Base-by-base conservation (phyloP, 2,888 invertebrate genomes). In the Agriopis leucophaearia region DNA sequence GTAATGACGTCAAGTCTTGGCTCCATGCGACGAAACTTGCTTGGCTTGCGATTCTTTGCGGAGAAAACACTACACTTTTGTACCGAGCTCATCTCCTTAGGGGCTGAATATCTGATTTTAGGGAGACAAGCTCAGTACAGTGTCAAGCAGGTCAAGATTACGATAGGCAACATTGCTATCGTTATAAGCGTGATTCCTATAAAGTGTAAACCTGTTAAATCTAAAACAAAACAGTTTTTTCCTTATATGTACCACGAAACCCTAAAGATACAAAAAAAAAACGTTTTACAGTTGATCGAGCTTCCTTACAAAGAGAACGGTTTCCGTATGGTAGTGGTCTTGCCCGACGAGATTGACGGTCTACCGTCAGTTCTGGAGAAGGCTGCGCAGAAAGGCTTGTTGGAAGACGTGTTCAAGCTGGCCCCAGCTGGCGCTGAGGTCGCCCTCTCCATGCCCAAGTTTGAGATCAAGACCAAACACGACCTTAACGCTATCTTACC, bases 321-420 rank as follows among this genome's bases (percentile, higher is more conserved):
- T 5, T 88, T 88, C 81, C 88, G 88, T 12, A 88, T 88, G 87
- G 78, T 88, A 7, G 69, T 88, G 0, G 79, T 87, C 3, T 78
- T 88, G 8, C 88, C 89, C 0, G 70, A 87, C 52, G 78, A 84
- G 54, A 59, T 85, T 1, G 83, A 88, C 42, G 88, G 88, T 44
- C 81, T 88, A 0, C 65, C 78, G 0, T 64, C 76, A 0, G 79
- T 87, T n/a, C 54, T 88, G 50, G 78, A 84, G 58, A 88, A 88
- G 68, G 81, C 80, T 2, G 66, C 82, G 0, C 47, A 77, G 18
- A 79, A 73, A 27, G 88, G 88, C 1, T 64, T 88, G 6, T 74
- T 88, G 4, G 67, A 76, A 8, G 85, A 85, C 35, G 78, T 87
- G 1, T 87, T 84, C 72, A 70, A 62, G 0, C 69, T 88, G 52